phyloP scores from a whole-genome alignment of 2,888 invertebrate species.

The Amaurobius ferox region DNA sequence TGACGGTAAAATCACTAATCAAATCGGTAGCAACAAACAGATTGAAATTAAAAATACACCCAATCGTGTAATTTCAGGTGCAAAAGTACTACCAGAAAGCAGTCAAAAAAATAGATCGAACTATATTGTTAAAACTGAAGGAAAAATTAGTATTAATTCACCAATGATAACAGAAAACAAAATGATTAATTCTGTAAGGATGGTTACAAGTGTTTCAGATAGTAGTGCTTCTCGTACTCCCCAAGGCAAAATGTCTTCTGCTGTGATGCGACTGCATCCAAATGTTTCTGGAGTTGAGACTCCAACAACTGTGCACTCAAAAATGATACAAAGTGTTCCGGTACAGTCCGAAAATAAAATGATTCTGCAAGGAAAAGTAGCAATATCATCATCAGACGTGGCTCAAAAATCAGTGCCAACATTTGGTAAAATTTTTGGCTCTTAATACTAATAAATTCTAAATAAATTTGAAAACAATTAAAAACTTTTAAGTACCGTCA shows the following conservation, averaged over 20 bases:
- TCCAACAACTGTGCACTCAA: neutral
- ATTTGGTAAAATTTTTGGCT: too few relatives aligned
- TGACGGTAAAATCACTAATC: slow-evolving; percentile 22
- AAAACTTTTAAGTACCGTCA: too few relatives aligned
- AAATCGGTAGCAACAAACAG: neutral
- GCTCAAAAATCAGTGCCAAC: slow-evolving; percentile 26
- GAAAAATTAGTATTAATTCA: neutral
- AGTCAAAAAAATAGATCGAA: slow-evolving; percentile 1
- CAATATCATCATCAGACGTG: slow-evolving; percentile 22
- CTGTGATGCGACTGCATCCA: slow-evolving; percentile 20
- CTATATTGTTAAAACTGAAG: neutral
- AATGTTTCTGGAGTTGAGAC: slow-evolving; percentile 22
- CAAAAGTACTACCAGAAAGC: neutral
- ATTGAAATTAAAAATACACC: neutral
- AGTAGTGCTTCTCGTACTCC: neutral
- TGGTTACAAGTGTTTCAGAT: neutral
- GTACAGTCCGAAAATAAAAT: neutral
- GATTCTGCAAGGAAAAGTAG: slow-evolving; percentile 26
- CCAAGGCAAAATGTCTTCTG: slow-evolving; percentile 11
- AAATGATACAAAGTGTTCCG: neutral
- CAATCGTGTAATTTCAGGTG: neutral
- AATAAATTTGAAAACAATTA: too few relatives aligned
- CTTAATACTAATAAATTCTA: neutral
- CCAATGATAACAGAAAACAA: neutral
- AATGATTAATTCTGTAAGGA: neutral